phyloP scores from a whole-genome alignment of 2,797 vertebrate genomes.

The Anniella stebbinsi region DNA sequence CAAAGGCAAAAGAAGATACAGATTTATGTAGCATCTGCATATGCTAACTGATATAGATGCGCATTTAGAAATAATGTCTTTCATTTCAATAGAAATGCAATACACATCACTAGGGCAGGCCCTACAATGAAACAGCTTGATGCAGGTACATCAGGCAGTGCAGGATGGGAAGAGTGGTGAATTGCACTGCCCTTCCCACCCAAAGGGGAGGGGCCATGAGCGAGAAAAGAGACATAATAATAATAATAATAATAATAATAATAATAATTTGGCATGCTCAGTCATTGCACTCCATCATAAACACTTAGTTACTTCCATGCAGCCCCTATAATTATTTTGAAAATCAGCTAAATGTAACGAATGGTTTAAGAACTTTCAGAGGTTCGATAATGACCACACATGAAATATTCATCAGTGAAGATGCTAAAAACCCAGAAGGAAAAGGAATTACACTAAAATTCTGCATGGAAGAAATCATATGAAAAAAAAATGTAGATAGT shows the following conservation, averaged over 20 bases:
- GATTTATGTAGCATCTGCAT: neutral
- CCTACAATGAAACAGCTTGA: no score
- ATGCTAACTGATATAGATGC: neutral
- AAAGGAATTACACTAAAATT: neutral
- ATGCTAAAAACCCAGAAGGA: neutral
- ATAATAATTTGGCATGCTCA: neutral
- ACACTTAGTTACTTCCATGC: no score
- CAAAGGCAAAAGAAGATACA: neutral
- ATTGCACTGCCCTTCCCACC: no score
- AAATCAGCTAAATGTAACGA: neutral
- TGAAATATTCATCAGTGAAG: neutral
- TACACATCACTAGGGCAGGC: neutral
- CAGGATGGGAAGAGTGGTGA: no score
- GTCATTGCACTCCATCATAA: neutral
- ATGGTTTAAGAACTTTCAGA: neutral
- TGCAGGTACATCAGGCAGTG: no score
- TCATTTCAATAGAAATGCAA: neutral
- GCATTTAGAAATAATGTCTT: neutral
- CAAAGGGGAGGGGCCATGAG: neutral
- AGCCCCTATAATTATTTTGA: neutral
- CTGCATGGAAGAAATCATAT: neutral
- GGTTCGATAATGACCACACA: neutral
- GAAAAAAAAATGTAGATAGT: neutral
- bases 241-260: neutral
- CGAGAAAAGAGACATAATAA: neutral